Conservation (phyloP, 2,797 vertebrate genomes). For the Megalops cyprinoides region DNA sequence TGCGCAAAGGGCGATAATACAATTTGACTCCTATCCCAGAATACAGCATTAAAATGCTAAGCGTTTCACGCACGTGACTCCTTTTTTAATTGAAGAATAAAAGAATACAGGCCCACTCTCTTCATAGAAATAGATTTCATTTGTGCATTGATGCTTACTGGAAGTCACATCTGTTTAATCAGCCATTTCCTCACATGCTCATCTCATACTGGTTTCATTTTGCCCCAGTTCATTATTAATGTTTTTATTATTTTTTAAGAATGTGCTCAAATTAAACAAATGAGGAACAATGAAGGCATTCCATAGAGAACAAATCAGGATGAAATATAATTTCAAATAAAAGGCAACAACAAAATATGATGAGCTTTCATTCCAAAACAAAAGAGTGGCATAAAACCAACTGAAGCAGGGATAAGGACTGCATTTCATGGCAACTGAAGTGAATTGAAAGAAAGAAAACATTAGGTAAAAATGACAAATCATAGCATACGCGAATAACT, state of each 20-base stretch:
- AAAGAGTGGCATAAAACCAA: conserved; percentile 53
- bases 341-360: conserved; percentile 52
- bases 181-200: neutral
- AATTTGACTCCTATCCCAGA: conserved; percentile 46
- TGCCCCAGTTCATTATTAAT: conserved; percentile 66
- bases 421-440: conserved; percentile 62
- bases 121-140: neutral
- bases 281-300: conserved; percentile 50
- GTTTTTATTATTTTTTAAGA: conserved; percentile 38
- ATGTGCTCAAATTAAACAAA: conserved; percentile 52
- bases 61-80: conserved; percentile 46
- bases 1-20: conserved; percentile 50
- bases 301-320: conserved; percentile 52
- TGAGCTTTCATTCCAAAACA: conserved; percentile 59
- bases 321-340: conserved; percentile 53
- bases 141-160: neutral
- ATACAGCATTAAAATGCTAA: conserved; percentile 52
- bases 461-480: conserved; percentile 65
- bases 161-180: conserved; percentile 6
- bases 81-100: conserved; percentile 33
- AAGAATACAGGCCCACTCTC: neutral
- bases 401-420: conserved; percentile 59
- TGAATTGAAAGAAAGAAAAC: conserved; percentile 48
- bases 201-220: conserved; percentile 26
- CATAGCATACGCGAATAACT: conserved; percentile 59